Percentiles rank a stretch among this genome's conserved stretches.
These are phyloP conservation scores for Calameuta idolon DNA, from an alignment of 2,888 invertebrate genomes.

Conservation along the genomic window DNA sequence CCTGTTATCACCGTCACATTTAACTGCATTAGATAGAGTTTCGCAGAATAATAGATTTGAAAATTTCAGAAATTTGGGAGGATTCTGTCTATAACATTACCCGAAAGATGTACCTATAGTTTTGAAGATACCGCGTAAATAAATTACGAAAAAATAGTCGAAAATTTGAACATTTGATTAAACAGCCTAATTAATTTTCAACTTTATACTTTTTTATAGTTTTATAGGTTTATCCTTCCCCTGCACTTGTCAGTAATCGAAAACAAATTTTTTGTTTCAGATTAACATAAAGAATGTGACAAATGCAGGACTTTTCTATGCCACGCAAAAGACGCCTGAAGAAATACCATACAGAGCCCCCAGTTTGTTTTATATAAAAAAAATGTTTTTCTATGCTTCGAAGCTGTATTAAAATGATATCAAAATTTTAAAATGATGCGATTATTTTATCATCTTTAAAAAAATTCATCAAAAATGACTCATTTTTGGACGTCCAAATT, in stretches of 20 bases:
- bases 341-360: too few relatives aligned
- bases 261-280: background rate
- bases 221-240: slow-evolving; percentile 3
- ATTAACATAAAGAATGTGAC: too few relatives aligned
- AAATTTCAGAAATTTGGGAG: too few relatives aligned
- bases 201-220: background rate
- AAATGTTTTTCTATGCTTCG: slow-evolving; percentile 9
- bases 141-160: background rate
- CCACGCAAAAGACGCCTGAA: too few relatives aligned
- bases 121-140: too few relatives aligned
- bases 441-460: too few relatives aligned
- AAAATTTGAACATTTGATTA: slow-evolving; percentile 2
- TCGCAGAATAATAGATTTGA: background rate
- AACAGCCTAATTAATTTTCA: background rate
- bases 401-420: slow-evolving; percentile 2
- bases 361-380: slow-evolving; percentile 10
- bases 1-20: background rate
- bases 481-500: too few relatives aligned
- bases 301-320: too few relatives aligned
- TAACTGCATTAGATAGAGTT: background rate
- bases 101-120: too few relatives aligned
- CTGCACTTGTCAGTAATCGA: background rate
- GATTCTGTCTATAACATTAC: background rate
- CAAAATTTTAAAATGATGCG: slow-evolving; percentile 12
- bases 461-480: too few relatives aligned